Base-by-base conservation (phyloP, 1,140 invertebrate genomes). In the Conopomorpha cramerella region DNA sequence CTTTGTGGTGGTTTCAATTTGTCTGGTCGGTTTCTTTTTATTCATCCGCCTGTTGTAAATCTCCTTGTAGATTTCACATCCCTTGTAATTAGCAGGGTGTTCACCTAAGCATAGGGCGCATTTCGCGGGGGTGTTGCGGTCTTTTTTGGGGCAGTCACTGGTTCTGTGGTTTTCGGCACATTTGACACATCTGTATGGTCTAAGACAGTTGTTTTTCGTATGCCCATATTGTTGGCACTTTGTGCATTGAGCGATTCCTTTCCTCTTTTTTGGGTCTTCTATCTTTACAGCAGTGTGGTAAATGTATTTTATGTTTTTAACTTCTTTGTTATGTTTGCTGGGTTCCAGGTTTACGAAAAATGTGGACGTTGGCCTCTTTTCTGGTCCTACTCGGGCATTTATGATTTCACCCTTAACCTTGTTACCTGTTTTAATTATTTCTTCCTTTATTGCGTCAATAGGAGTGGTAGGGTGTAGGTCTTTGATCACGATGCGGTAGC, bases 141-240 rank as follows among this genome's bases (percentile, higher is more conserved):
- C 16, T 25, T 1, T 35, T 18, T 36, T 44, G 15, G 28, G 30
- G 23, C 30, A 34, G 2, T 39, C 38, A 2, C 19, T 10, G 7
- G 38, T 39, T 27, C 15, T 32, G 30, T 39, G 38, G n/a, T n/a
- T n/a, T n/a, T n/a, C n/a, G n/a, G n/a, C n/a, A n/a, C n/a, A n/a
- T n/a, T n/a, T n/a, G n/a, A n/a, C n/a, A n/a, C n/a, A n/a, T n/a
- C n/a, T n/a, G n/a, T n/a, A n/a, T n/a, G n/a, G n/a, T n/a, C n/a
- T n/a, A n/a, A n/a, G n/a, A n/a, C n/a, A n/a, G n/a, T n/a, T n/a
- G n/a, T n/a, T n/a, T n/a, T n/a, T n/a, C 6, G 30, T 6, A 19
- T 39, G 37, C 0, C 61, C 65, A 33, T 49, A 66, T 17, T 32
- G 27, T 43, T 72, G 62, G 34, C 58, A 71, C 11, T 46, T 43